Evolutionary conservation across 2,888 invertebrate genomes (phyloP).

Genomic region (Notodonta ziczac): DNA sequence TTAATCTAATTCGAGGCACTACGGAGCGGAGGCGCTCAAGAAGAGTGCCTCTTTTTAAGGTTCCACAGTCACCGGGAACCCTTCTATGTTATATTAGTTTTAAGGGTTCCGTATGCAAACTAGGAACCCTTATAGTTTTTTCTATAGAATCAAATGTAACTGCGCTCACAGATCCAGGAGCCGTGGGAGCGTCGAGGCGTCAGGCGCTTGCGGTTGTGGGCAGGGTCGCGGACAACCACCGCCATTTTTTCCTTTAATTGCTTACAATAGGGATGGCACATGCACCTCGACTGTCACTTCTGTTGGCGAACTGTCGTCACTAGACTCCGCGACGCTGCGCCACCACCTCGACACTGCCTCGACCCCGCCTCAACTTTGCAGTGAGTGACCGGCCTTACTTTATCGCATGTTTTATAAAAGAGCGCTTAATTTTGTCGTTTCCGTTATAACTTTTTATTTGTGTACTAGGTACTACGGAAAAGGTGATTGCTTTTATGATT

Average conservation of each 20-base stretch:
- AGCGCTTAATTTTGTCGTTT: background rate
- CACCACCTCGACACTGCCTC: background rate
- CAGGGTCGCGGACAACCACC: background rate
- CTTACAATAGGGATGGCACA: background rate
- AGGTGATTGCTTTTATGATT: background rate
- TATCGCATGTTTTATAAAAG: background rate
- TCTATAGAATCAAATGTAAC: too few species aligned
- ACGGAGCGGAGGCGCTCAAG: too few species aligned
- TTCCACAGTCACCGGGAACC: too few species aligned
- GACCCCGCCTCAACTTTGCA: background rate
- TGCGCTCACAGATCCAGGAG: too few species aligned
- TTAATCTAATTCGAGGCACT: too few species aligned
- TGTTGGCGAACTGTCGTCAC: background rate
- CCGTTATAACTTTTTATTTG: background rate
- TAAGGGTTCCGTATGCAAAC: too few species aligned
- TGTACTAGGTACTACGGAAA: background rate
- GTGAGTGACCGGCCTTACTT: conserved; percentile 1
- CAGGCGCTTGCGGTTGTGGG: too few species aligned
- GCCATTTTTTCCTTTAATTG: background rate
- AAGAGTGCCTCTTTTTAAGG: too few species aligned
- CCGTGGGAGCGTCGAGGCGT: too few species aligned
- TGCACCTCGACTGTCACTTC: background rate
- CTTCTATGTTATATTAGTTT: too few species aligned
- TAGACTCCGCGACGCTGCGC: background rate
- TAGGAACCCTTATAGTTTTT: too few species aligned